Conservation (phyloP, 1,140 invertebrate species). For the Drosophila kepulauana region DNA sequence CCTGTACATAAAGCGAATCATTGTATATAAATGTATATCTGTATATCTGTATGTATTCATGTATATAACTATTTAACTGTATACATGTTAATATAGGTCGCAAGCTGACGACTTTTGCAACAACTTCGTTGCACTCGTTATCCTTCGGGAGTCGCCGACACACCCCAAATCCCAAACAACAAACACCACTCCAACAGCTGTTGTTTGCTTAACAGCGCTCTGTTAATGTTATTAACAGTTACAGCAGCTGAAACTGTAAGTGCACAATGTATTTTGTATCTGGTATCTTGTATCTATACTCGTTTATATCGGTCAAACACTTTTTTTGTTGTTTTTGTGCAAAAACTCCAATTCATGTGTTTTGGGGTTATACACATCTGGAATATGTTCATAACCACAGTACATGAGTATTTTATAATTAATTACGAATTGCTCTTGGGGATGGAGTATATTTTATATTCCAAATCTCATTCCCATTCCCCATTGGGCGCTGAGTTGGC, state of each 20-base stretch:
- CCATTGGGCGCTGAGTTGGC: conserved; percentile 6
- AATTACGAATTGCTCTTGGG: conserved; percentile 36
- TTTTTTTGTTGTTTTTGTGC: neutral
- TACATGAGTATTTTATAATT: conserved; percentile 27
- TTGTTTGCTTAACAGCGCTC: conserved; percentile 38
- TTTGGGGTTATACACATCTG: conserved; percentile 6
- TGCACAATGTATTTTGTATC: conserved; percentile 5
- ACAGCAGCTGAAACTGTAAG: conserved; percentile 9
- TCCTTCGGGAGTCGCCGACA: conserved; percentile 57
- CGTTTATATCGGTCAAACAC: conserved; percentile 34
- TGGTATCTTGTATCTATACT: conserved; percentile 36
- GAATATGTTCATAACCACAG: neutral
- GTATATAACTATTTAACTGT: conserved; percentile 10
- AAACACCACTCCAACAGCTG: conserved; percentile 54
- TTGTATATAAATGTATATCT: conserved; percentile 1
- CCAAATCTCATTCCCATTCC: conserved; percentile 9
- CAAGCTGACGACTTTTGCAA: conserved; percentile 61
- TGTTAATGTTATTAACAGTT: conserved; percentile 24
- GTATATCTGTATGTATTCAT: neutral
- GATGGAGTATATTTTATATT: conserved; percentile 30
- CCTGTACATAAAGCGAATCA: conserved; percentile 14
- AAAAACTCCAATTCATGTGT: conserved; percentile 2
- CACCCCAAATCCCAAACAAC: conserved; percentile 15
- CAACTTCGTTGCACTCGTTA: conserved; percentile 72
- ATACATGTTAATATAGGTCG: conserved; percentile 65